Evolutionary conservation across 2,888 invertebrate species (phyloP).

Genomic region (Fissipunctia ypsillon): DNA sequence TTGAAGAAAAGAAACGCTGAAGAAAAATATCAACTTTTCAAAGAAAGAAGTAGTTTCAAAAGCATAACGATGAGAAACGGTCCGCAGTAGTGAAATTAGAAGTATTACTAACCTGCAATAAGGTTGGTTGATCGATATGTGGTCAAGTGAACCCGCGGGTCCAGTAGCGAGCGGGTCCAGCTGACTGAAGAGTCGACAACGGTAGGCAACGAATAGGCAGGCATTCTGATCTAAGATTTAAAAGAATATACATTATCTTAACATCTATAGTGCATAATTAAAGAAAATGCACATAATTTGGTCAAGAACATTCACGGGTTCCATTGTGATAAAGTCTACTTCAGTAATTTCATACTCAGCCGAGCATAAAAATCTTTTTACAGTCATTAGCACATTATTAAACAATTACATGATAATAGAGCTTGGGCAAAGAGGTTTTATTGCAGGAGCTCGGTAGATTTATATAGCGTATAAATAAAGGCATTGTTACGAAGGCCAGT

Average conservation of each 20-base stretch:
- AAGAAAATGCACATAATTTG: constrained; percentile 30
- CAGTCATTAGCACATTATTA: constrained; percentile 48
- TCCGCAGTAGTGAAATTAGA: neutral
- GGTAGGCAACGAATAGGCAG: no score
- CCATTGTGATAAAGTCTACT: constrained; percentile 22
- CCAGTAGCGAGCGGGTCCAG: no score
- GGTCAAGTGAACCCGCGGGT: no score
- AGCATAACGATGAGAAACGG: no score
- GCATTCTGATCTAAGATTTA: neutral
- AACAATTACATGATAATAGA: constrained; percentile 55
- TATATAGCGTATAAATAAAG: constrained; percentile 41
- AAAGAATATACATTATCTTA: neutral
- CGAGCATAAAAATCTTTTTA: constrained; percentile 54
- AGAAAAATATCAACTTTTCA: no score
- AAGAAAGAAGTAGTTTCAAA: no score
- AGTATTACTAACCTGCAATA: neutral
- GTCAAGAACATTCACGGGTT: constrained; percentile 17
- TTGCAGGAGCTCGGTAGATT: constrained; percentile 32
- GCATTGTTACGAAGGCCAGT: constrained; percentile 41
- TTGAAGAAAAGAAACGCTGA: no score
- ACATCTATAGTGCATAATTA: neutral
- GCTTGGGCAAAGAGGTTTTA: constrained; percentile 35
- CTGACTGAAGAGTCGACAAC: no score
- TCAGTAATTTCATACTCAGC: constrained; percentile 49
- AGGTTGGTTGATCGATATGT: neutral